These are phyloP conservation scores for Cygnus olor DNA, from an alignment of 2,797 vertebrate genomes.

Conservation along the genomic window DNA sequence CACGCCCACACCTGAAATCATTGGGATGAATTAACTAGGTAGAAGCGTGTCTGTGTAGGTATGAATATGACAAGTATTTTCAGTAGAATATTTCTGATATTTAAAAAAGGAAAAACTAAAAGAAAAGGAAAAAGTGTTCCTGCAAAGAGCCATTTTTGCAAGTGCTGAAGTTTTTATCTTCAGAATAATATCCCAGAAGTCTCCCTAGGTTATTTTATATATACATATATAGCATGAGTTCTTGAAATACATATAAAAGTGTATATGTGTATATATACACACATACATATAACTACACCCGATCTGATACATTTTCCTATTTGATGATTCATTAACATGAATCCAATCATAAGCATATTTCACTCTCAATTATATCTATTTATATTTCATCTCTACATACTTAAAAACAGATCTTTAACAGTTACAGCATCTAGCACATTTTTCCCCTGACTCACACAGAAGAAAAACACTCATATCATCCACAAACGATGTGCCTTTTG, in stretches of 20 bases:
- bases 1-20: neutral
- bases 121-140: neutral
- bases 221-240: neutral
- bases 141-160: neutral
- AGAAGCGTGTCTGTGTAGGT: neutral
- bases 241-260: neutral
- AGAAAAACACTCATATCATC: neutral
- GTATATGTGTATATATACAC: rapidly evolving
- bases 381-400: neutral
- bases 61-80: neutral
- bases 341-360: neutral
- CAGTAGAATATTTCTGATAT: neutral
- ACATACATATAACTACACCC: neutral
- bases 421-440: neutral
- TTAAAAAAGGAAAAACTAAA: neutral
- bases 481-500: neutral
- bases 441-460: neutral
- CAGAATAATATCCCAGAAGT: neutral
- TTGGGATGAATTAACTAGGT: neutral
- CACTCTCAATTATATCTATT: neutral
- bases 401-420: neutral
- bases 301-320: neutral
- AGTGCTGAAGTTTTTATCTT: neutral
- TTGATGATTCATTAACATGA: neutral
- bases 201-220: neutral